Conservation (phyloP, 2,113 vertebrate species). For the Gavialis gangeticus region DNA sequence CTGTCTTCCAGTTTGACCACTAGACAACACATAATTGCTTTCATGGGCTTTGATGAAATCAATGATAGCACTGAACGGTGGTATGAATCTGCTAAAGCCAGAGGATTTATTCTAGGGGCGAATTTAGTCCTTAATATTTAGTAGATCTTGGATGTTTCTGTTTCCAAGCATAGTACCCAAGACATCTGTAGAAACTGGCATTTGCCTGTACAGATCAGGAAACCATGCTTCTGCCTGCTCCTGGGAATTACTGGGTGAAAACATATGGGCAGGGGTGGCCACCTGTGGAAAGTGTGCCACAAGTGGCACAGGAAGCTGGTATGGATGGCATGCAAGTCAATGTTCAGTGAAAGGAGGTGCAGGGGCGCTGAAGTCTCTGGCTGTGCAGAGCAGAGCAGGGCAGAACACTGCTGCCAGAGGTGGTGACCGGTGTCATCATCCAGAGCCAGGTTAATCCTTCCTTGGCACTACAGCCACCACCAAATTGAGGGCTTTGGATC, state of each 20-base stretch:
- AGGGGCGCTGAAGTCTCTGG: too few relatives aligned
- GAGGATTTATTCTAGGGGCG: not conserved
- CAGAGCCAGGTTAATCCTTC: too few relatives aligned
- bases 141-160: not conserved
- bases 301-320: too few relatives aligned
- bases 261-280: too few relatives aligned
- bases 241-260: not conserved
- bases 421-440: too few relatives aligned
- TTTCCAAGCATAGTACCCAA: not conserved
- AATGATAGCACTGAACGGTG: not conserved
- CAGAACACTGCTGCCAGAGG: too few relatives aligned
- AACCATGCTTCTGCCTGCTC: not conserved
- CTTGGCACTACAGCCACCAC: too few relatives aligned
- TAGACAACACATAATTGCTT: constrained; percentile 39
- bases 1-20: constrained; percentile 41
- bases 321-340: too few relatives aligned
- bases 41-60: constrained; percentile 41
- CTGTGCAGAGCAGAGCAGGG: too few relatives aligned
- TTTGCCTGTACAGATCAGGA: not conserved
- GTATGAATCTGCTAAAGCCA: not conserved
- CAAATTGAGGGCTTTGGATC: too few relatives aligned
- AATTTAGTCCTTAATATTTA: not conserved
- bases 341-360: too few relatives aligned
- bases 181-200: rapidly evolving
- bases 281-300: too few relatives aligned